These are phyloP conservation scores for Pachycephala philippinensis DNA, from an alignment of 2,113 vertebrate species.

Conservation along the genomic window DNA sequence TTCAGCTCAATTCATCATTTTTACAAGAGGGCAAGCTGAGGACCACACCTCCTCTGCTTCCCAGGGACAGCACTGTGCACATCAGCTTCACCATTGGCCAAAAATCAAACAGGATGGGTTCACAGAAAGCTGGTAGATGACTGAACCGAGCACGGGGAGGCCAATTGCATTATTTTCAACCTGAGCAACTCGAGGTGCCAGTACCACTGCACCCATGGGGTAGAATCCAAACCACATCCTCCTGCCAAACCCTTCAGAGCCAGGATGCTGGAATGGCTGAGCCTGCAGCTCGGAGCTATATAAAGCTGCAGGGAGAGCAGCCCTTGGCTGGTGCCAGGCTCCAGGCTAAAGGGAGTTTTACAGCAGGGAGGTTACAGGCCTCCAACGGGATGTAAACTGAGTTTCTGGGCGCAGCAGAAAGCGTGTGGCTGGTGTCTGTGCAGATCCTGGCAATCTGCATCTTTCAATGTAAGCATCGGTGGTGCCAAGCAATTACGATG, in stretches of 20 bases:
- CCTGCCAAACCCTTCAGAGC: not conserved
- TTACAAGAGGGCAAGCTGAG: not conserved
- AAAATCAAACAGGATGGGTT: not conserved
- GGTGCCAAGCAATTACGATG: conserved; percentile 74
- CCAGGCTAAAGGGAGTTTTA: not conserved
- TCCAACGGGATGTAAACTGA: not conserved
- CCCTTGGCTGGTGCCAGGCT: conserved; percentile 11
- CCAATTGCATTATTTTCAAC: not conserved
- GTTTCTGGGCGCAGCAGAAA: not conserved
- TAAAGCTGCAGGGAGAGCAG: not conserved
- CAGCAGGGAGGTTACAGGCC: conserved; percentile 2
- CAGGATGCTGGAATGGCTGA: not conserved
- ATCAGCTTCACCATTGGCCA: not conserved
- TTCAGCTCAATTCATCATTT: not conserved
- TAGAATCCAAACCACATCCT: conserved; percentile 6
- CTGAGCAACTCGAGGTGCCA: not conserved
- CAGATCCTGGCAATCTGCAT: conserved; percentile 55
- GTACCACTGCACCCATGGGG: not conserved
- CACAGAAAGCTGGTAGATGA: not conserved
- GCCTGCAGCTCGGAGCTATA: not conserved
- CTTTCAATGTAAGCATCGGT: conserved; percentile 60
- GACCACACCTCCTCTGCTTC: not conserved
- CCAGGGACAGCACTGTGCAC: not conserved
- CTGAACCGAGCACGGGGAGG: not conserved
- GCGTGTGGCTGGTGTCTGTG: conserved; percentile 28